These are phyloP conservation scores for Enhydra lutris DNA, from an alignment of 2,113 vertebrate genomes.

Conservation along the genomic window DNA sequence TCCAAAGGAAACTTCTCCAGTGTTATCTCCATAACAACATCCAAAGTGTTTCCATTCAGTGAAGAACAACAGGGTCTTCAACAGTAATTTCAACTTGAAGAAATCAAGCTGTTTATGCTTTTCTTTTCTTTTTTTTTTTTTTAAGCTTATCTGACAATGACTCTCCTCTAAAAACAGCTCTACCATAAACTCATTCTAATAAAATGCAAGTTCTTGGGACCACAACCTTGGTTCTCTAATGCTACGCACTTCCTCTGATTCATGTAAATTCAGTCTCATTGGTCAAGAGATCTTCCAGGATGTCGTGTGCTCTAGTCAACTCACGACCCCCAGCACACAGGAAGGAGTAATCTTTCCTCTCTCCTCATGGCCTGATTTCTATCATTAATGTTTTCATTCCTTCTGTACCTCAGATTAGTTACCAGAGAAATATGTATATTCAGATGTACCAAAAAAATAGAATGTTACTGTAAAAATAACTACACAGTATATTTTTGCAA, in stretches of 20 bases:
- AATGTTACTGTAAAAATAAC: not conserved
- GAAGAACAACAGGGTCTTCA: not conserved
- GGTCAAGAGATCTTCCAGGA: not conserved
- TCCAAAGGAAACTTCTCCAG: not conserved
- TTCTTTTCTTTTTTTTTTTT: not conserved
- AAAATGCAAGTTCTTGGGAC: not conserved
- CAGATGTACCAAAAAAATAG: not conserved
- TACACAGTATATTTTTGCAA: not conserved
- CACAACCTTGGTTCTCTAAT: not conserved
- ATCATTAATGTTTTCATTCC: not conserved
- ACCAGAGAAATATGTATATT: not conserved
- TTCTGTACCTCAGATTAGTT: not conserved
- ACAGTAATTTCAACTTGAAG: not conserved
- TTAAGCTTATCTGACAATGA: not conserved
- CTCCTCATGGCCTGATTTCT: not conserved
- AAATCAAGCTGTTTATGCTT: not conserved
- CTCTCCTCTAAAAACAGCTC: not conserved
- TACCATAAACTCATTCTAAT: not conserved
- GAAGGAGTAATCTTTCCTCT: rapidly evolving
- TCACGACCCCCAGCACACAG: not conserved
- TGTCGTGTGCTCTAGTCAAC: not conserved
- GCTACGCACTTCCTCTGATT: not conserved
- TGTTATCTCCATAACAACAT: not conserved
- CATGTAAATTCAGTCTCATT: not conserved
- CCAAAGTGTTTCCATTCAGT: not conserved